phyloP scores from a whole-genome alignment of 2,888 invertebrate species.

The Polylopha cassiicola region DNA sequence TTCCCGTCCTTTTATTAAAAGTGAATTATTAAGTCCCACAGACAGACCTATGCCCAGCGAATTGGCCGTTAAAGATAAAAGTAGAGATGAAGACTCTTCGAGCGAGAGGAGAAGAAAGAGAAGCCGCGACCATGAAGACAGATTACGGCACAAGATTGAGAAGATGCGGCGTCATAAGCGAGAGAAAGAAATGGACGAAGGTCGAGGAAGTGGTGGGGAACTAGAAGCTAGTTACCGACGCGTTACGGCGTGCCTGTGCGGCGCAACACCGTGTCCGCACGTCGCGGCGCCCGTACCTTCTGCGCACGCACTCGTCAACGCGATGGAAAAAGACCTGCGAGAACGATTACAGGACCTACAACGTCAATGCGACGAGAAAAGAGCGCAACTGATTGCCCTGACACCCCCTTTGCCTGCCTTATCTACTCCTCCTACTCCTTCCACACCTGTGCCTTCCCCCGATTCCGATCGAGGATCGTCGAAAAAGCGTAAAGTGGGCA shows the following conservation, averaged over 20 bases:
- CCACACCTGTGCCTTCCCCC: conserved; percentile 66
- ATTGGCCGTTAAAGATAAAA: conserved; percentile 53
- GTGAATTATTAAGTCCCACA: conserved; percentile 56
- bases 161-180: conserved; percentile 66
- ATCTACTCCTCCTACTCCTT: conserved; percentile 62
- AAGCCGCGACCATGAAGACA: conserved; percentile 61
- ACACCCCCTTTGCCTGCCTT: conserved; percentile 73
- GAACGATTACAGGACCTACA: conserved; percentile 88
- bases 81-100: conserved; percentile 59
- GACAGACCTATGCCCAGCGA: conserved; percentile 39
- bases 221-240: conserved; percentile 62
- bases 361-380: conserved; percentile 88
- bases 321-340: conserved; percentile 89
- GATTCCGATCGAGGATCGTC: conserved; percentile 75
- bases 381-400: conserved; percentile 86
- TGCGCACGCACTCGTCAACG: conserved; percentile 80
- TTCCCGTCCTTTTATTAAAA: conserved; percentile 59
- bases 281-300: conserved; percentile 54
- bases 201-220: conserved; percentile 50
- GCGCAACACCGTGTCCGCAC: conserved; percentile 46
- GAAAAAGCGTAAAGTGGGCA: conserved; percentile 89
- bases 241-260: conserved; percentile 61
- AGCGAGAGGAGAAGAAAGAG: conserved; percentile 58
- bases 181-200: conserved; percentile 54
- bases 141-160: conserved; percentile 63